Conservation (phyloP, 2,113 vertebrate species). For the Engraulis encrasicolus region DNA sequence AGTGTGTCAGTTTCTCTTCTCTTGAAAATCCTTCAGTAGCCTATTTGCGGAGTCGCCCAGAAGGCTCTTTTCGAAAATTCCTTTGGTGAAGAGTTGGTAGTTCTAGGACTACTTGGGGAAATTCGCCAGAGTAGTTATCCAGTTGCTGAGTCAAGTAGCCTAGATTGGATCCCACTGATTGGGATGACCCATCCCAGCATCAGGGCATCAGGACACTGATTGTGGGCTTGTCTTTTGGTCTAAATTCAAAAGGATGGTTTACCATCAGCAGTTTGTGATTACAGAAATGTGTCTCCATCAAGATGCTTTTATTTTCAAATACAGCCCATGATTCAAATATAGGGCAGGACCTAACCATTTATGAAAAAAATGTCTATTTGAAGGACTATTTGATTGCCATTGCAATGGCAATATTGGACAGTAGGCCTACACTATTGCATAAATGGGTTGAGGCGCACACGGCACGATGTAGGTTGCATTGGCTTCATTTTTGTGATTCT, state of each 20-base stretch:
- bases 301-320: too few relatives aligned
- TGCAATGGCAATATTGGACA: too few relatives aligned
- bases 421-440: too few relatives aligned
- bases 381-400: too few relatives aligned
- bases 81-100: background rate
- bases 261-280: background rate
- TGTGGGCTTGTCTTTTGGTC: background rate
- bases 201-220: background rate
- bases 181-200: background rate
- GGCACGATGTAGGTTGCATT: background rate
- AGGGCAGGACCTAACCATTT: too few relatives aligned
- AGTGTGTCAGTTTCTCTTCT: conserved; percentile 9
- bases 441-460: too few relatives aligned
- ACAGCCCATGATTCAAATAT: too few relatives aligned
- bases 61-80: background rate
- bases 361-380: background rate
- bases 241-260: background rate
- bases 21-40: background rate
- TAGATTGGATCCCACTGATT: background rate
- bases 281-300: background rate
- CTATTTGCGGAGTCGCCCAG: background rate
- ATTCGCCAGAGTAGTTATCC: background rate
- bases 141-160: background rate
- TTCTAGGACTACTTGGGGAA: too few relatives aligned
- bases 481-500: background rate